Evolutionary conservation across 2,797 vertebrate species (phyloP), one percentile per base, ranked within the genome.

Genomic region (Avahi laniger): DNA sequence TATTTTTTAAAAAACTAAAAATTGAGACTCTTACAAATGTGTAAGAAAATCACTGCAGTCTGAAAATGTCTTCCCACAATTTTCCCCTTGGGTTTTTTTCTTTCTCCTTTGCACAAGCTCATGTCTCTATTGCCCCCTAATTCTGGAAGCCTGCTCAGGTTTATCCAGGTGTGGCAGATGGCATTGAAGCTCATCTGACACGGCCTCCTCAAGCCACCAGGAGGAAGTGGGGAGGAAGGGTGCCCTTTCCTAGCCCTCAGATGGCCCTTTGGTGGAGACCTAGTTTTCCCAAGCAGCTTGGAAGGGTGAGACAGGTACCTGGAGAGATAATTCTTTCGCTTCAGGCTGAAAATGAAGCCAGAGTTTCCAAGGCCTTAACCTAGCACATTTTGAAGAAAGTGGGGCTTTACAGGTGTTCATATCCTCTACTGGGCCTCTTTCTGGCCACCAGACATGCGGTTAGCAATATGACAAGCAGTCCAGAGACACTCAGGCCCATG

Each of bases 371-470:
- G 67, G 73, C 48, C 87, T 83, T 90, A 63, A 92, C 30, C 35
- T 97, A 70, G 54, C 48, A 35, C 61, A 14, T 83, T 79, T 70
- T 79, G 89, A 90, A 94, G 83, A 35, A 75, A 46, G 33, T 65
- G 43, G 6, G 93, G 89, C 48, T 95, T 99, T 98, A 99, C 89
- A 99, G 96, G 43, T 97, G 98, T n/a, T 99, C 97, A 0, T 99
- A 99, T 97, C 98, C 99, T 92, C 95, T 91, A 2, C 89, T 93
- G 4, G 96, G 97, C 57, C 95, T 99, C 96, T 99, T 99, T 96
- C 97, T 98, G 98, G 99, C 96, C 89, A 99, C 96, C 97, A 99
- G 97, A 93, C 97, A 99, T 2, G 98, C 98, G 65, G 98, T 69
- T 69, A 99, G 41, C 17, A 98, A 97, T 28, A 99, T 97, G 85